These are phyloP conservation scores for Myzus persicae DNA, from an alignment of 1,140 invertebrate genomes.

Conservation along the genomic window DNA sequence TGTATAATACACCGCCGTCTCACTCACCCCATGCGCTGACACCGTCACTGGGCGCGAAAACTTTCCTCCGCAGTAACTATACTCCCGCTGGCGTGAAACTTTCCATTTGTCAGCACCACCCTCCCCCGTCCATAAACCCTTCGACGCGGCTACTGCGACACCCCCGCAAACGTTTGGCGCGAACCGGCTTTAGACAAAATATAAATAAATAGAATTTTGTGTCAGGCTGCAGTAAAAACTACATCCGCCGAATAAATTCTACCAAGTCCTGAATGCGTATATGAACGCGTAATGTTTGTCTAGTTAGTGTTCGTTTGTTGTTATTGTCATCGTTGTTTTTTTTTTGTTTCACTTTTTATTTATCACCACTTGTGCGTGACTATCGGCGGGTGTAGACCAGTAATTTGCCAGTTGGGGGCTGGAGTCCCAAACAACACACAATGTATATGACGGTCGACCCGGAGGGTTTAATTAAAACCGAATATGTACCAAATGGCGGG, in stretches of 20 bases:
- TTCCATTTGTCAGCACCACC: constrained; percentile 10
- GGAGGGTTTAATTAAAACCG: constrained; percentile 43
- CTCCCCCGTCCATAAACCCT: background rate
- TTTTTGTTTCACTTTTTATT: background rate
- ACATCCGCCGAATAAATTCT: background rate
- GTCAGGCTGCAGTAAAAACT: background rate
- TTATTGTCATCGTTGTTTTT: background rate
- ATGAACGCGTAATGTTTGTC: background rate
- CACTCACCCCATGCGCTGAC: background rate
- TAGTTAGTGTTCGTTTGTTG: constrained; percentile 7
- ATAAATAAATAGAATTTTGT: constrained; percentile 16
- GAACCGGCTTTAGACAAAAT: background rate
- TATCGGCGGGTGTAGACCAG: background rate
- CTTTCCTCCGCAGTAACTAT: constrained; percentile 2
- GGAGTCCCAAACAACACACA: background rate
- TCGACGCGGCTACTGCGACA: background rate
- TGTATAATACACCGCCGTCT: background rate
- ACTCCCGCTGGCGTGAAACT: background rate
- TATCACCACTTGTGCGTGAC: background rate
- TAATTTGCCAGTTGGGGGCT: background rate
- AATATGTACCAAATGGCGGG: background rate
- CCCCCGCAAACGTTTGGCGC: background rate
- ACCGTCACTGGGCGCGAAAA: background rate
- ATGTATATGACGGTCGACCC: background rate
- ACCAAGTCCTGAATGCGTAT: background rate